Evolutionary conservation across 2,888 invertebrate genomes (phyloP).

Genomic region (Homarus gammarus): DNA sequence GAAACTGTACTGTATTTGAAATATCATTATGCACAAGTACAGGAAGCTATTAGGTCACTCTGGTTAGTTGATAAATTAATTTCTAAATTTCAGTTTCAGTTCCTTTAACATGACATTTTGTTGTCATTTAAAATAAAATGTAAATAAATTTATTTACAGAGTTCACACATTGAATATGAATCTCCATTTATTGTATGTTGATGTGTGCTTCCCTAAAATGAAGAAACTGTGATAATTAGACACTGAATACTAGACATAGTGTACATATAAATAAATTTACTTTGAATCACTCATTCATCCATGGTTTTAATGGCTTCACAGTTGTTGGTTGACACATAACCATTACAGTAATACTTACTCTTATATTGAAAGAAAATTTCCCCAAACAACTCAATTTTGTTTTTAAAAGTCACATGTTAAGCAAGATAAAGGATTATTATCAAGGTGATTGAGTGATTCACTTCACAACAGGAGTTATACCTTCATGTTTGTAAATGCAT

Average conservation of each 20-base stretch:
- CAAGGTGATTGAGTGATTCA: background rate
- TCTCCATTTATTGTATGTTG: background rate
- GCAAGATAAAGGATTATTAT: background rate
- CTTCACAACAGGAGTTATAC: background rate
- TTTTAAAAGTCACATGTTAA: background rate
- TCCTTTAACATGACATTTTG: background rate
- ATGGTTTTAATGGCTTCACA: background rate
- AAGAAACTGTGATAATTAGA: conserved; percentile 65
- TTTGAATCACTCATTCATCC: conserved; percentile 8
- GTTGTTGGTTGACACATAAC: background rate
- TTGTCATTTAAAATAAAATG: background rate
- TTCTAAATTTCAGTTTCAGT: background rate
- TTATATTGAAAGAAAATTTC: background rate
- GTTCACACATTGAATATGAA: background rate
- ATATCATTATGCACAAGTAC: no score
- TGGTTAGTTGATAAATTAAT: background rate
- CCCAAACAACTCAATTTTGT: background rate
- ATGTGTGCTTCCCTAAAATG: conserved; percentile 50
- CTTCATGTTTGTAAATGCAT: conserved; percentile 46
- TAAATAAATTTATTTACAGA: background rate
- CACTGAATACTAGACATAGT: conserved; percentile 28
- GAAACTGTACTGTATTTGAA: no score
- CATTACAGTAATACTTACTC: background rate
- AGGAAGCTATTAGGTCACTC: background rate
- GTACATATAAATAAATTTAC: conserved; percentile 9